Percentiles rank a stretch among this genome's conserved stretches.
phyloP scores from a whole-genome alignment of 2,113 vertebrate species.

The Gambusia holbrooki region DNA sequence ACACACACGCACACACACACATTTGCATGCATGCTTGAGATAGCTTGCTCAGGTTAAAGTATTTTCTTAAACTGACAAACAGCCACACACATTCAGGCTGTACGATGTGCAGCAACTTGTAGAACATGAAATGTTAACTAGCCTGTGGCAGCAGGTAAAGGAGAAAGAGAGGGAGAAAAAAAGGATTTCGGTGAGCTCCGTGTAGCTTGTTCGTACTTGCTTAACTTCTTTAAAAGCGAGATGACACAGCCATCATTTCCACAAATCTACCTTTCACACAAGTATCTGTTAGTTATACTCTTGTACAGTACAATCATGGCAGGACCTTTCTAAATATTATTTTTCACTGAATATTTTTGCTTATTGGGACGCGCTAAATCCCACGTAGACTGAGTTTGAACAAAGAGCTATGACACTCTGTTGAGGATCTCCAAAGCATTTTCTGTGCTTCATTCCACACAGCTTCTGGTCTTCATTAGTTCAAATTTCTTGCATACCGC shows the following conservation, averaged over 20 bases:
- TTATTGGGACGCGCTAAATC: background rate
- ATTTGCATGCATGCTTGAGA: constrained; percentile 36
- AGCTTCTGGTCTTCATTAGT: constrained; percentile 59
- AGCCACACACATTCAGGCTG: constrained; percentile 5
- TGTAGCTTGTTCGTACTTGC: constrained; percentile 60
- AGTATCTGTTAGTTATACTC: constrained; percentile 23
- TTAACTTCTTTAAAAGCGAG: constrained; percentile 50
- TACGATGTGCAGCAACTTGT: constrained; percentile 73
- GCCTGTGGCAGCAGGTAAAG: constrained; percentile 66
- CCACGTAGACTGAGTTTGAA: constrained; percentile 1
- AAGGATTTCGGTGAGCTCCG: constrained; percentile 55
- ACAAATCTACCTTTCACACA: constrained; percentile 20
- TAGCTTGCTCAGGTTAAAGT: constrained; percentile 16
- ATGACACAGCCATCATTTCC: constrained; percentile 55
- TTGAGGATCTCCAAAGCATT: constrained; percentile 19
- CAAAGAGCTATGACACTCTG: background rate
- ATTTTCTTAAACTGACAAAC: constrained; percentile 7
- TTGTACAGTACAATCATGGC: constrained; percentile 13
- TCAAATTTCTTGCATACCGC: constrained; percentile 53
- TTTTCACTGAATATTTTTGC: background rate
- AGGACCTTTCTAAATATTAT: background rate
- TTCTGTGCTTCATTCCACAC: constrained; percentile 27
- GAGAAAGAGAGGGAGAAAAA: background rate
- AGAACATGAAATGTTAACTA: constrained; percentile 58
- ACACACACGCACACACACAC: constrained; percentile 16